These are phyloP conservation scores for Mormyrus iriodes DNA, from an alignment of 2,113 vertebrate genomes.

Conservation along the genomic window DNA sequence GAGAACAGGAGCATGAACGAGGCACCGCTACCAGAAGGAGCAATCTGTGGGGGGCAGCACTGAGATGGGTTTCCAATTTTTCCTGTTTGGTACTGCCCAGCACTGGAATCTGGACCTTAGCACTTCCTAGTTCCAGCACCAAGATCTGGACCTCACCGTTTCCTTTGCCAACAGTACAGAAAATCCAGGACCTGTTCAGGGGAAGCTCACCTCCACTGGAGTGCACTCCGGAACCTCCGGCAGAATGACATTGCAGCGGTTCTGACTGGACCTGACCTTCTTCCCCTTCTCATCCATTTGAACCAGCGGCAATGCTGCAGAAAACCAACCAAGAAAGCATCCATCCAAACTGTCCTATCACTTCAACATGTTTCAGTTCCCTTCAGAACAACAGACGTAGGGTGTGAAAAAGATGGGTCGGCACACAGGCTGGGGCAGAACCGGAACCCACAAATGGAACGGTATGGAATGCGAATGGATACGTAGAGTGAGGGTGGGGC, in stretches of 20 bases:
- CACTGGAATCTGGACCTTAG: background rate
- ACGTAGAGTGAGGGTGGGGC: slow-evolving; percentile 36
- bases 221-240: slow-evolving; percentile 85
- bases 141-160: background rate
- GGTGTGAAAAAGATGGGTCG: background rate
- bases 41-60: background rate
- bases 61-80: background rate
- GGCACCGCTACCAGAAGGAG: background rate
- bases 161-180: background rate
- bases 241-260: slow-evolving; percentile 89
- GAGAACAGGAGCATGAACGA: background rate
- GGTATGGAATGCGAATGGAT: background rate
- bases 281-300: slow-evolving; percentile 89
- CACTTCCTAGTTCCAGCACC: background rate
- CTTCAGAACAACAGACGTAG: background rate
- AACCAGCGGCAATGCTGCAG: slow-evolving; percentile 83
- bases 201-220: slow-evolving; percentile 72
- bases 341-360: background rate
- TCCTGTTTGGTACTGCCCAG: background rate
- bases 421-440: background rate
- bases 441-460: background rate
- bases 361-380: background rate
- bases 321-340: background rate
- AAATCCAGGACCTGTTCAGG: background rate
- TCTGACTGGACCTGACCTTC: slow-evolving; percentile 88